Base-by-base conservation (phyloP, 2,113 vertebrate species). In the Nothoprocta pentlandii region DNA sequence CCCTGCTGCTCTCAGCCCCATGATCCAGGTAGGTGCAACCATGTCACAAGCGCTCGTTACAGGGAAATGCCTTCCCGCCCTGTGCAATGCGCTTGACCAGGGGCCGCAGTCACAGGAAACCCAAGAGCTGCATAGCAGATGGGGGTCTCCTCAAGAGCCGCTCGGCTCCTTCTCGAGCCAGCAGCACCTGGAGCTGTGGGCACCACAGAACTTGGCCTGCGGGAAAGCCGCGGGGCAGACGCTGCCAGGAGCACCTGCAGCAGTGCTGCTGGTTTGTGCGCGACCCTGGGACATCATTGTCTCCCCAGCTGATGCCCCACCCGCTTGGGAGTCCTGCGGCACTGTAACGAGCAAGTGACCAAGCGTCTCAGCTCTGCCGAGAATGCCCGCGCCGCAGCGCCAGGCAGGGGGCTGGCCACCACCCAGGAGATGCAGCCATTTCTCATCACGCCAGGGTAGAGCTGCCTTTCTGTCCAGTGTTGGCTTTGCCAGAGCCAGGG, bases 91-190 rank as follows among this genome's bases (percentile, higher is more conserved):
- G 39, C 30, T 41, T 30, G 19, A 1, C 17, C 11, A 4, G 51
- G 23, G 11, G 34, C n/a, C 14, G 2, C 16, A 17, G 2, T 63
- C 53, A 36, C 47, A 23, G 4, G 3, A 10, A 28, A 64, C 8
- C 4, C 1, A 17, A 36, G 36, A 2, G 41, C 63, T 19, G 63
- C 42, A 20, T 49, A 64, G 68, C 49, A 23, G 6, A 7, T 12
- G 17, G 0, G 19, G 41, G 20, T 44, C 42, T 17, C 53, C 54
- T 53, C 13, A 2, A 20, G 61, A 53, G 16, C 71, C 54, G 23
- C 28, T 64, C 11, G 0, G 0, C 46, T n/a, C 26, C 7, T 9
- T 8, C 17, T 16, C 26, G n/a, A 32, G 17, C 7, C 1, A 12
- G 54, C 54, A 6, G 15, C 20, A 7, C 32, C 36, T 70, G 5